Evolutionary conservation across 2,888 invertebrate genomes (phyloP).

Genomic region (Sericinus montela): DNA sequence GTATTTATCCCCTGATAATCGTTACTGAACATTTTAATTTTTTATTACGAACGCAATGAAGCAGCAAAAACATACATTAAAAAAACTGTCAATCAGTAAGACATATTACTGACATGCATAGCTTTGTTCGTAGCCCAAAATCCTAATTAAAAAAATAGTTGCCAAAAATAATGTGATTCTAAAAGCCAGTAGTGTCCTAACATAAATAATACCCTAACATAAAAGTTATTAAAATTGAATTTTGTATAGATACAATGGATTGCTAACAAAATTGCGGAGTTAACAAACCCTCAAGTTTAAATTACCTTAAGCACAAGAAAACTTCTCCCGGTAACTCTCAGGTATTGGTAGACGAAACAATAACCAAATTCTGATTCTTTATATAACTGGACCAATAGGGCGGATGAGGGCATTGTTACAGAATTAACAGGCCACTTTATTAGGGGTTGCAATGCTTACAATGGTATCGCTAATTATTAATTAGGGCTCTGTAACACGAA

Average conservation of each 20-base stretch:
- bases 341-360: conserved; percentile 12
- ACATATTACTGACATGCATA: too few species aligned
- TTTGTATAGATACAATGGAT: background rate
- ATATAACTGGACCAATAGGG: conserved; percentile 18
- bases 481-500: conserved; percentile 43
- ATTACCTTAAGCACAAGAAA: conserved; percentile 1
- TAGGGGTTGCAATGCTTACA: conserved; percentile 40
- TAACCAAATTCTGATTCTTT: conserved; percentile 4
- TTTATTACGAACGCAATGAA: too few species aligned
- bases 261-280: background rate
- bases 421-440: conserved; percentile 43
- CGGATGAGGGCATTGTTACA: conserved; percentile 28
- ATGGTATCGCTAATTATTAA: conserved; percentile 56
- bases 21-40: too few species aligned
- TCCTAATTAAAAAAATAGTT: too few species aligned
- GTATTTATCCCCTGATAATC: too few species aligned
- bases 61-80: too few species aligned
- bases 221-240: too few species aligned
- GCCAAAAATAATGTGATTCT: too few species aligned
- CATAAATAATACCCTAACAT: too few species aligned
- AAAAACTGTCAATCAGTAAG: too few species aligned
- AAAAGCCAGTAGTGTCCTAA: too few species aligned
- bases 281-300: conserved; percentile 1
- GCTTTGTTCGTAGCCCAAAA: too few species aligned
- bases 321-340: background rate